phyloP scores from a whole-genome alignment of 2,888 invertebrate species.

The Thecophora atra region DNA sequence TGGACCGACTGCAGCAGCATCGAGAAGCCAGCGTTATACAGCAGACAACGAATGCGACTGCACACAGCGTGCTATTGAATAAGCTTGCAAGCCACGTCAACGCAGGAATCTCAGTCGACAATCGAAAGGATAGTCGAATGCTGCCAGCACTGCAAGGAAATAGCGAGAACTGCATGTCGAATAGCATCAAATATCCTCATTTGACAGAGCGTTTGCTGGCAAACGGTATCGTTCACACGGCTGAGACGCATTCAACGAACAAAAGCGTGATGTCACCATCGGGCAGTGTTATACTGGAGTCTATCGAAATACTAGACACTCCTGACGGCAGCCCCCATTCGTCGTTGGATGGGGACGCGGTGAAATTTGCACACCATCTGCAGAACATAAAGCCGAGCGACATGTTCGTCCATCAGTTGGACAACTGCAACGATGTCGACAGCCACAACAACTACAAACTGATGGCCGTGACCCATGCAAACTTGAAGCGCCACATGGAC shows the following conservation, averaged over 20 bases:
- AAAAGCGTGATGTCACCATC: conserved; percentile 18
- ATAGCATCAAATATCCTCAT: conserved; percentile 55
- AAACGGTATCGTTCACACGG: conserved; percentile 48
- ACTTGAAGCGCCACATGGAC: conserved; percentile 43
- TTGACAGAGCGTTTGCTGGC: conserved; percentile 58
- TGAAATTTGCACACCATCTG: conserved; percentile 35
- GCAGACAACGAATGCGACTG: conserved; percentile 38
- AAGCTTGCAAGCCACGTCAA: conserved; percentile 30
- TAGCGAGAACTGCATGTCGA: conserved; percentile 17
- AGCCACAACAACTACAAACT: conserved; percentile 26
- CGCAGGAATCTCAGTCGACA: neutral
- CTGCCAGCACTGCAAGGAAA: conserved; percentile 27
- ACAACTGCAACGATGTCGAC: conserved; percentile 32
- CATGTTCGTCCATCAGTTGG: conserved; percentile 38
- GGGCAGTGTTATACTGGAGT: conserved; percentile 54
- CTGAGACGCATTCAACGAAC: conserved; percentile 16
- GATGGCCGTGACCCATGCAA: conserved; percentile 37
- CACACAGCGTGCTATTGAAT: conserved; percentile 28
- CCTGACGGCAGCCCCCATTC: conserved; percentile 60
- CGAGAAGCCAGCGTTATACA: conserved; percentile 47
- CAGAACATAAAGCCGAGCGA: conserved; percentile 18
- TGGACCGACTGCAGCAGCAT: conserved; percentile 46
- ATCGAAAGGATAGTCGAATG: neutral
- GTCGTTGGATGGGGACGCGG: conserved; percentile 43
- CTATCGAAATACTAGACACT: conserved; percentile 62